Conservation (phyloP, 2,888 invertebrate genomes). For the Callinectes sapidus region DNA sequence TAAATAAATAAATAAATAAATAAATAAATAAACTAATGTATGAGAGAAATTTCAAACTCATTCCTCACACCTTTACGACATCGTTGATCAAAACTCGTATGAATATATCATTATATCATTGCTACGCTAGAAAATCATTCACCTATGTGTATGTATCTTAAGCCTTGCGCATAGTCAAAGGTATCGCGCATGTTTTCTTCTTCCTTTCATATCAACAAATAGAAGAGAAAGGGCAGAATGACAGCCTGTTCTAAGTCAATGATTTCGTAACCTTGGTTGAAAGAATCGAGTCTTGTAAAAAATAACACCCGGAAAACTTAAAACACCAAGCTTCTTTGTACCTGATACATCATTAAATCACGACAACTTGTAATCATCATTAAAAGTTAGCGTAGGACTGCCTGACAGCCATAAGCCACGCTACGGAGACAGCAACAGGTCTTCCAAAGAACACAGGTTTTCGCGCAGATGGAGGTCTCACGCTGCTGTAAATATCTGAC, state of each 20-base stretch:
- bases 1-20: neutral
- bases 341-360: neutral
- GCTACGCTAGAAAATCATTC: too few relatives aligned
- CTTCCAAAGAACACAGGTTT: neutral
- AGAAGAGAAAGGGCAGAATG: too few relatives aligned
- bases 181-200: too few relatives aligned
- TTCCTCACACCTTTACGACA: too few relatives aligned
- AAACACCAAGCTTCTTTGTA: neutral
- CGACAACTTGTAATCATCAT: neutral
- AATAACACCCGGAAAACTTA: neutral
- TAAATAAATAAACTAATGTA: neutral
- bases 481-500: conserved; percentile 12
- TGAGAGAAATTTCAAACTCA: neutral
- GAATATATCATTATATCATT: too few relatives aligned
- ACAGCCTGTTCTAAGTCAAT: too few relatives aligned
- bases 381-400: neutral
- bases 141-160: too few relatives aligned
- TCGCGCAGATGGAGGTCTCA: neutral
- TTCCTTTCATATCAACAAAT: too few relatives aligned
- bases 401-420: neutral
- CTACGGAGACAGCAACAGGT: neutral
- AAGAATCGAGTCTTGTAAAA: too few relatives aligned
- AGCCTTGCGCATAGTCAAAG: too few relatives aligned
- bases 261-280: too few relatives aligned
- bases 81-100: too few relatives aligned